A percentile compares a stretch with the other conserved stretches of the same genome.
These are phyloP conservation scores for Allolobophora icterica DNA, from an alignment of 2,888 invertebrate species.

Conservation along the genomic window DNA sequence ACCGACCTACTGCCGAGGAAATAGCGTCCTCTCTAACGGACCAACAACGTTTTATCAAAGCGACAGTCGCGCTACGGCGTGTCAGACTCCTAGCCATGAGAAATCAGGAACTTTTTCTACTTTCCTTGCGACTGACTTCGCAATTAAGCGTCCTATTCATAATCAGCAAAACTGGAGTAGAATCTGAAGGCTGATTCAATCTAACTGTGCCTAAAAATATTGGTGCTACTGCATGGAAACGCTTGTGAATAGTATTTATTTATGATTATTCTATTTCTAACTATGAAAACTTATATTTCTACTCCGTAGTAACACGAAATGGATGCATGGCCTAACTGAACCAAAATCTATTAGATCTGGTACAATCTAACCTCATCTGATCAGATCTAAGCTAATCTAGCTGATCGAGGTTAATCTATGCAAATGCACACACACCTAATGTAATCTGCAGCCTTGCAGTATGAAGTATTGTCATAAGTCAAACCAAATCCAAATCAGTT, in stretches of 20 bases:
- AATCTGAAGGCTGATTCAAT: background rate
- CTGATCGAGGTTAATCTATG: too few species aligned
- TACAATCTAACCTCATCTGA: too few species aligned
- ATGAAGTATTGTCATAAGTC: too few species aligned
- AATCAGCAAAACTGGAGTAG: constrained; percentile 9
- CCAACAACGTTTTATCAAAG: background rate
- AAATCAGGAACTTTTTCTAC: background rate
- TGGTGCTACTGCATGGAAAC: background rate
- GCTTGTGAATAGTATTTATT: background rate
- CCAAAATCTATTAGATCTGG: background rate
- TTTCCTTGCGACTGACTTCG: background rate
- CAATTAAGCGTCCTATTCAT: background rate
- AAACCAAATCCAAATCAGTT: too few species aligned
- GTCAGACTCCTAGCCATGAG: background rate
- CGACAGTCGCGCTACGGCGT: background rate
- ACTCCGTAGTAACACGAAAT: background rate
- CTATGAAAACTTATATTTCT: background rate
- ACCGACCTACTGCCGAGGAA: background rate
- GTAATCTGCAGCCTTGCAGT: too few species aligned
- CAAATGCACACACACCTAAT: too few species aligned
- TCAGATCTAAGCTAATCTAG: too few species aligned
- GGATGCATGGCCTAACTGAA: background rate
- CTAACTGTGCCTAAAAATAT: background rate
- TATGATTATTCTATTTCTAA: background rate
- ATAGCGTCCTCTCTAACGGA: background rate